Evolutionary conservation across 2,888 invertebrate species (phyloP).

Genomic region (Protodeltote pygarga): DNA sequence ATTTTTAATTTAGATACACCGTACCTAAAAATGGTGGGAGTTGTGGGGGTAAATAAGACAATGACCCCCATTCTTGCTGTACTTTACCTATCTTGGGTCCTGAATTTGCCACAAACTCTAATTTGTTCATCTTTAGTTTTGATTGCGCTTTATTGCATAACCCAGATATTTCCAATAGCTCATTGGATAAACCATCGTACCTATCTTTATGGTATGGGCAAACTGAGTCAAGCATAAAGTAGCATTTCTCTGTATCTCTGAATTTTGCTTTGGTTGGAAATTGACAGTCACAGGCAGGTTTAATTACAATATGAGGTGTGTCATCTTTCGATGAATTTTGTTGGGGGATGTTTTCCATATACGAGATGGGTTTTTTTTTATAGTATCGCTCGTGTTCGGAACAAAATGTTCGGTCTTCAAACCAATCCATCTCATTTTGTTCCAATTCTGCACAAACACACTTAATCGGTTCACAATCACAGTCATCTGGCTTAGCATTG

Average conservation of each 20-base stretch:
- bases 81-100: background rate
- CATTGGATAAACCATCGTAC: slow-evolving; percentile 50
- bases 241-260: slow-evolving; percentile 43
- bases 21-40: slow-evolving; percentile 66
- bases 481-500: slow-evolving; percentile 43
- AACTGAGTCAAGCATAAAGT: slow-evolving; percentile 45
- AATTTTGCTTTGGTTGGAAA: slow-evolving; percentile 17
- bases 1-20: slow-evolving; percentile 25
- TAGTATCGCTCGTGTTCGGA: no score
- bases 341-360: background rate
- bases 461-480: slow-evolving; percentile 52
- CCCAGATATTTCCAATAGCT: slow-evolving; percentile 53
- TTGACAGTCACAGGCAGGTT: slow-evolving; percentile 4
- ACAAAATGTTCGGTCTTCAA: no score
- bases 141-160: slow-evolving; percentile 32
- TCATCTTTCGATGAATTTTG: slow-evolving; percentile 1
- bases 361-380: no score
- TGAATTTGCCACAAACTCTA: background rate
- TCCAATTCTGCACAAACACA: slow-evolving; percentile 55
- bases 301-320: slow-evolving; percentile 44
- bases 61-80: slow-evolving; percentile 47
- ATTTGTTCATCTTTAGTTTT: background rate
- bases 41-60: slow-evolving; percentile 67
- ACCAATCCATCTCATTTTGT: slow-evolving; percentile 8
- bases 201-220: slow-evolving; percentile 50